Evolutionary conservation across 2,113 vertebrate species (phyloP).

Genomic region (Ifrita kowaldi): DNA sequence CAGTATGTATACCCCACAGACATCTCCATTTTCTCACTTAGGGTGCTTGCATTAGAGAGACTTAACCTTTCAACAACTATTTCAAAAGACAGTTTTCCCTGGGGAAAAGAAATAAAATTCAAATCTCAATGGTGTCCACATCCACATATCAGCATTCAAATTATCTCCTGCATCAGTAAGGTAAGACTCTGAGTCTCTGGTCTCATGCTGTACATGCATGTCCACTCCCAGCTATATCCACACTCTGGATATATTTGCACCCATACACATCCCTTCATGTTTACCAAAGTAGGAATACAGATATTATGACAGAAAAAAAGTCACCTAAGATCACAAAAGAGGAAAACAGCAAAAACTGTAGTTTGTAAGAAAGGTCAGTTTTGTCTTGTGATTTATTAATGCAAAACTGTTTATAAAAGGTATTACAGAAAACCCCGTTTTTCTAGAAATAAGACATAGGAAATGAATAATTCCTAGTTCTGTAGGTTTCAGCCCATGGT

Average conservation of each 20-base stretch:
- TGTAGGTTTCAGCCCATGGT: neutral
- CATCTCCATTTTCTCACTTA: neutral
- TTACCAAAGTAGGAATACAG: neutral
- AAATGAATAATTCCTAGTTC: neutral
- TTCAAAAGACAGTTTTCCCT: neutral
- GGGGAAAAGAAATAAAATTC: neutral
- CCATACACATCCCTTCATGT: neutral
- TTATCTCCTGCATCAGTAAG: neutral
- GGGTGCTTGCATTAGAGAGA: neutral
- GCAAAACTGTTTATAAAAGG: neutral
- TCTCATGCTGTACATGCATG: neutral
- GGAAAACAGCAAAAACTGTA: neutral
- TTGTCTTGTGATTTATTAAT: neutral
- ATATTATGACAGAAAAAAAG: neutral
- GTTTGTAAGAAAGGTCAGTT: neutral
- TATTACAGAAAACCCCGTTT: neutral
- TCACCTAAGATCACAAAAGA: neutral
- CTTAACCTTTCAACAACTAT: neutral
- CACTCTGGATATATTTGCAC: neutral
- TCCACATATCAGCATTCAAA: neutral
- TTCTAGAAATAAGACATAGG: neutral
- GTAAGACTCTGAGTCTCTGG: neutral
- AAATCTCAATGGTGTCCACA: neutral
- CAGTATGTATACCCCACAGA: neutral
- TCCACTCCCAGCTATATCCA: neutral